Base-by-base conservation (phyloP, 2,888 invertebrate genomes). In the Nomada fabriciana region DNA sequence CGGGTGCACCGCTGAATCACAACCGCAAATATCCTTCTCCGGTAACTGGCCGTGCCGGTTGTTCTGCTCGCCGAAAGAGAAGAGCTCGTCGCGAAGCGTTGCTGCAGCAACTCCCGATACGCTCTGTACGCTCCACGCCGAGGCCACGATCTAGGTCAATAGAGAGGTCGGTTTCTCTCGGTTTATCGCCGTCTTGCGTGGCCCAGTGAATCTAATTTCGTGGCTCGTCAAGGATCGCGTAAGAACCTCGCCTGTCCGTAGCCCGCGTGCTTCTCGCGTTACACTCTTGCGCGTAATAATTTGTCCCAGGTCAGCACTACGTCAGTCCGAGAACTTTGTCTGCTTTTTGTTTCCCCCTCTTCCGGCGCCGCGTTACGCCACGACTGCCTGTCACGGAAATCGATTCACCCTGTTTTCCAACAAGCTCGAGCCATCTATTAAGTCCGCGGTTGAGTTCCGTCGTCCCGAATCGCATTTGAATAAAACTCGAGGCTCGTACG, bases 131-230 rank as follows among this genome's bases (percentile, higher is more conserved):
- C 64, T 36, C 36, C 36, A 7, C 63, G 57, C 47, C 57, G 80
- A 86, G 89, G 87, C 85, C 89, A 82, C 88, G 89, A 92, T 91
- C 91, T 92, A 86, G 92, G 91, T 91, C 91, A 91, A 92, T 88
- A 87, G 89, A 89, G 86, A 88, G 81, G 72, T 87, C 82, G 83
- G 64, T 80, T 78, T 84, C 84, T 80, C 86, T 78, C 76, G 73
- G 59, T 81, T 81, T 72, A 78, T 80, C 84, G 75, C 2, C 72
- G 50, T 72, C 57, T 76, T 64, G 47, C 71, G 74, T 69, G 63
- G 55, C 52, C 42, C 36, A 10, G 25, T 25, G 29, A 36, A 50
- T 57, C 75, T 55, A 71, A 59, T 65, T 68, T 42, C 29, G 63
- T 60, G 67, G n/a, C 43, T 29, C 47, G 36, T 63, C 36, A 3